phyloP scores from a whole-genome alignment of 2,888 invertebrate species.

The Sylvicola fuscatus region DNA sequence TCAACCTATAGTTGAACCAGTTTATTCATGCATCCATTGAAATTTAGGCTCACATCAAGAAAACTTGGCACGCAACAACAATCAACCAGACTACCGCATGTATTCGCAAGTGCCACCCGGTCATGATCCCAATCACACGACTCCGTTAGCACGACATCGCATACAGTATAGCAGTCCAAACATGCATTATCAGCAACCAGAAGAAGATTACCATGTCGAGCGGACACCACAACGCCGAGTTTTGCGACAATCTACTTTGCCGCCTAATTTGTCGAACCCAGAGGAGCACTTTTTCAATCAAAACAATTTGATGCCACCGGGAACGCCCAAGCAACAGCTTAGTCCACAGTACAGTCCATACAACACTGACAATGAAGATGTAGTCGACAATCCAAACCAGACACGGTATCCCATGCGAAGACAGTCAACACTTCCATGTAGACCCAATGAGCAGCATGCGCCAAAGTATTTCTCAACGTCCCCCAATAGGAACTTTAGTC shows the following conservation, averaged over 20 bases:
- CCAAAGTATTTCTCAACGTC: constrained; percentile 23
- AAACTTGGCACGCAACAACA: constrained; percentile 14
- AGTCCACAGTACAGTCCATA: constrained; percentile 9
- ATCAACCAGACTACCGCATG: constrained; percentile 32
- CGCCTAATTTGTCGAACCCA: constrained; percentile 16
- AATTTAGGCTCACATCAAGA: constrained; percentile 29
- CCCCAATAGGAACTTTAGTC: constrained; percentile 20
- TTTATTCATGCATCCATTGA: neutral
- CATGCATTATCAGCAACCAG: constrained; percentile 7
- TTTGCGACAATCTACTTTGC: constrained; percentile 22
- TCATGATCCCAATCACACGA: constrained; percentile 27
- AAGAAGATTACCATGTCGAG: constrained; percentile 6
- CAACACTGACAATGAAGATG: constrained; percentile 8
- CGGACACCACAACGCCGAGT: constrained; percentile 15
- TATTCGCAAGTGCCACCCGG: constrained; percentile 38
- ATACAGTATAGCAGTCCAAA: constrained; percentile 3
- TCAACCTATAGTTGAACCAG: neutral
- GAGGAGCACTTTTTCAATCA: constrained; percentile 9
- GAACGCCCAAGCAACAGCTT: constrained; percentile 17
- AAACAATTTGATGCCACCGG: constrained; percentile 17
- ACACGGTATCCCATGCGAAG: constrained; percentile 15
- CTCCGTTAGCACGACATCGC: constrained; percentile 15
- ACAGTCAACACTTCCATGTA: constrained; percentile 23
- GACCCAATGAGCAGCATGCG: constrained; percentile 9
- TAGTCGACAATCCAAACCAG: constrained; percentile 4